Conservation (phyloP, 2,888 invertebrate species). For the Marasmarcha lunaedactyla region DNA sequence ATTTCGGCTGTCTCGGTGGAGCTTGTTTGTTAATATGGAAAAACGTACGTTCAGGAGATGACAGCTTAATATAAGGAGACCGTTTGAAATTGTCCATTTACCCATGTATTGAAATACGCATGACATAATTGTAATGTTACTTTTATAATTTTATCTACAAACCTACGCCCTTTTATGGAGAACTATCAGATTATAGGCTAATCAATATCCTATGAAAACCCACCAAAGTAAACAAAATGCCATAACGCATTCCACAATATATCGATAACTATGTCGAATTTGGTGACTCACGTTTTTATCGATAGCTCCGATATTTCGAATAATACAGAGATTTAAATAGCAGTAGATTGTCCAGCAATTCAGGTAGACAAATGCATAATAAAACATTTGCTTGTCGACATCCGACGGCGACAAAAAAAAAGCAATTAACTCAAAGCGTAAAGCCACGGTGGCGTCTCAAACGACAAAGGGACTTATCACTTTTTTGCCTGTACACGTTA, state of each 20-base stretch:
- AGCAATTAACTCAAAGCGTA: conserved; percentile 58
- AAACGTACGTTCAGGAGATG: too few relatives aligned
- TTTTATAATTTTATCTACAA: too few relatives aligned
- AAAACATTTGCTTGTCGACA: conserved; percentile 39
- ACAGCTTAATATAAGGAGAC: too few relatives aligned
- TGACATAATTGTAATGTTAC: too few relatives aligned
- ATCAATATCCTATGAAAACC: conserved; percentile 1
- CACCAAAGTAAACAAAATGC: conserved; percentile 31
- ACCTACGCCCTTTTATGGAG: too few relatives aligned
- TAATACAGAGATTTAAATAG: conserved; percentile 21
- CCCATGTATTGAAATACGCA: too few relatives aligned
- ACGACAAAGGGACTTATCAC: conserved; percentile 63
- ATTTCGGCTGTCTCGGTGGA: too few relatives aligned
- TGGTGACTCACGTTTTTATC: conserved; percentile 26
- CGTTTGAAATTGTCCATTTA: too few relatives aligned
- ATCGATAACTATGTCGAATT: conserved; percentile 31
- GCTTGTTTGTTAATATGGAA: too few relatives aligned
- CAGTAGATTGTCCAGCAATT: conserved; percentile 44
- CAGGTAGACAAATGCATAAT: conserved; percentile 61
- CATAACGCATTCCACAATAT: conserved; percentile 34
- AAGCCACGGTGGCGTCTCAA: conserved; percentile 61
- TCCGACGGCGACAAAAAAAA: conserved; percentile 31
- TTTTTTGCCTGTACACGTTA: conserved; percentile 32
- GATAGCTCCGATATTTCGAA: conserved; percentile 1
- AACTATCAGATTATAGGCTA: too few relatives aligned